Percentiles rank a stretch among this genome's conserved stretches.
Evolutionary conservation across 1,140 invertebrate genomes (phyloP).

Genomic region (Papilio polytes): DNA sequence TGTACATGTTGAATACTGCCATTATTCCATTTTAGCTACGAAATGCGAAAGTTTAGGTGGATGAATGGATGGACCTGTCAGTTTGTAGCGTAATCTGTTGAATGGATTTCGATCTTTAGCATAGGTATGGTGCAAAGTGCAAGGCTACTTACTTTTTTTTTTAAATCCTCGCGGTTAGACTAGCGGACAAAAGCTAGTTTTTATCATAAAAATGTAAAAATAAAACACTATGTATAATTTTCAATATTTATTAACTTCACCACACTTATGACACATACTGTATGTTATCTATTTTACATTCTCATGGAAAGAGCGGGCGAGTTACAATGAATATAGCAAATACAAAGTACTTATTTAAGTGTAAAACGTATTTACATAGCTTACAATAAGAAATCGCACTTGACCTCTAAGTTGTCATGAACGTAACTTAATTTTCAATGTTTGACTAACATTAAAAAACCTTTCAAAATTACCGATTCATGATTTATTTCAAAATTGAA

Average conservation of each 20-base stretch:
- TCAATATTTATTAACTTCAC: conserved; percentile 72
- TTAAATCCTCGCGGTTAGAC: too few relatives aligned
- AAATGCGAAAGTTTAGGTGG: too few relatives aligned
- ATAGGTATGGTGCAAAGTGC: too few relatives aligned
- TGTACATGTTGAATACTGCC: too few relatives aligned
- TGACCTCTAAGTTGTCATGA: conserved; percentile 4
- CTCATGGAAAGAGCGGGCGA: conserved; percentile 59
- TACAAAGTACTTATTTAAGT: conserved; percentile 23
- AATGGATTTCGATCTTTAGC: too few relatives aligned
- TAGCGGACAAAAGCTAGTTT: too few relatives aligned
- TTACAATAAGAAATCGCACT: not conserved
- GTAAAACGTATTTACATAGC: conserved; percentile 6
- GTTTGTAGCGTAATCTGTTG: too few relatives aligned
- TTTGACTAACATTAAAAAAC: not conserved
- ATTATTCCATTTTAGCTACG: too few relatives aligned
- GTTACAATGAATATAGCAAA: conserved; percentile 35
- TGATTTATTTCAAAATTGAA: not conserved
- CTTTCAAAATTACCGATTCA: not conserved
- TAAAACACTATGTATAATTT: conserved; percentile 52
- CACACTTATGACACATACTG: conserved; percentile 77
- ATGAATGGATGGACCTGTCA: too few relatives aligned
- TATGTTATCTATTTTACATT: conserved; percentile 73
- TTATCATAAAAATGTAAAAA: conserved; percentile 44
- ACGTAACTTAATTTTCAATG: not conserved
- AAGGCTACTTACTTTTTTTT: too few relatives aligned